A percentile compares a stretch with the other conserved stretches of the same genome.
Conservation (phyloP, 2,888 invertebrate species). For the Platycheirus rosarum region DNA sequence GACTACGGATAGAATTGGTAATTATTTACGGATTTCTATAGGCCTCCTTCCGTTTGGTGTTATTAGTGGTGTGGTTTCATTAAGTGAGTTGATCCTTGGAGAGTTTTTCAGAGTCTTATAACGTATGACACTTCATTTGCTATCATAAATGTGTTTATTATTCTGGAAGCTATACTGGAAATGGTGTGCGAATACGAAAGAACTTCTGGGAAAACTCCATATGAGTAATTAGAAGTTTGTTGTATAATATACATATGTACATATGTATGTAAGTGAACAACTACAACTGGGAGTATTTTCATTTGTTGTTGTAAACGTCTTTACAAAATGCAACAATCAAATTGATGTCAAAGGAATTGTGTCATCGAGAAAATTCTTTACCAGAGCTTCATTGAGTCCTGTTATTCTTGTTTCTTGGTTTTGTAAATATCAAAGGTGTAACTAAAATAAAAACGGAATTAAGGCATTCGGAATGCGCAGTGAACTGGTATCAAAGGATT, state of each 20-base stretch:
- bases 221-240: constrained; percentile 57
- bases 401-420: too few relatives aligned
- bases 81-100: constrained; percentile 58
- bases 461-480: too few relatives aligned
- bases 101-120: constrained; percentile 29
- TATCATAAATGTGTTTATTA: constrained; percentile 9
- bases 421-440: too few relatives aligned
- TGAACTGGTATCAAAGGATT: too few relatives aligned
- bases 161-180: neutral
- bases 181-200: constrained; percentile 48
- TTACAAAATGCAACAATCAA: constrained; percentile 4
- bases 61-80: constrained; percentile 68
- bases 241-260: too few relatives aligned
- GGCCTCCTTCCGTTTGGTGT: constrained; percentile 60
- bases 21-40: constrained; percentile 64
- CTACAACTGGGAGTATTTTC: neutral
- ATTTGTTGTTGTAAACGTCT: neutral
- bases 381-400: neutral
- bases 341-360: constrained; percentile 7
- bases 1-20: constrained; percentile 55
- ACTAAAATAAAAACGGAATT: too few relatives aligned
- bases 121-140: constrained; percentile 57
- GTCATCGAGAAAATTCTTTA: neutral
- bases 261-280: too few relatives aligned
- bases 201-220: constrained; percentile 32